These are phyloP conservation scores for Meganola albula DNA, from an alignment of 2,888 invertebrate genomes.

Conservation along the genomic window DNA sequence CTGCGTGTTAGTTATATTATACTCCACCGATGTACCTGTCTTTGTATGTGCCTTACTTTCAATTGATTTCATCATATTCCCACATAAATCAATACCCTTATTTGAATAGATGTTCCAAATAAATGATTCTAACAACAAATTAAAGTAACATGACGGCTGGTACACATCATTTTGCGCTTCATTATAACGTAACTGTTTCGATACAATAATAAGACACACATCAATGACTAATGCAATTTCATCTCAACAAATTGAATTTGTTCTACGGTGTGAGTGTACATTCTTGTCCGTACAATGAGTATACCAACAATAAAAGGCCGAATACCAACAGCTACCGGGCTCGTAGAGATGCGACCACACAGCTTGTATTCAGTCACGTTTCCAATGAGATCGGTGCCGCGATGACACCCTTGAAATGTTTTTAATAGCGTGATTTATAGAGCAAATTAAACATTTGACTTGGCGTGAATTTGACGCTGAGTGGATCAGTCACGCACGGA, in stretches of 20 bases:
- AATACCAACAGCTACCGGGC: constrained; percentile 42
- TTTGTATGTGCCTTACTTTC: too few species aligned
- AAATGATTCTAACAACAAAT: constrained; percentile 16
- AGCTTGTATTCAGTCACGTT: constrained; percentile 63
- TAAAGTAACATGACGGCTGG: constrained; percentile 6
- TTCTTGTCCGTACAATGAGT: constrained; percentile 47
- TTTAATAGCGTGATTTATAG: constrained; percentile 77
- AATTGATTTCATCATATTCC: constrained; percentile 14
- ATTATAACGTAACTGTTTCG: constrained; percentile 26
- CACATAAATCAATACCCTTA: constrained; percentile 19
- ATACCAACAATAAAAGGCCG: constrained; percentile 45
- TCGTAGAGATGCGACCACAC: constrained; percentile 49
- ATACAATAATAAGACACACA: constrained; percentile 30
- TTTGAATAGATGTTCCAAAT: constrained; percentile 15
- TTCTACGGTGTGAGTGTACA: constrained; percentile 36
- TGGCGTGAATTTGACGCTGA: constrained; percentile 74
- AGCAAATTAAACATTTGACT: constrained; percentile 79
- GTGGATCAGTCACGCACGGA: constrained; percentile 76
- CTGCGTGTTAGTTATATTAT: too few species aligned
- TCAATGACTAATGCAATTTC: constrained; percentile 37
- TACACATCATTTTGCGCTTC: constrained; percentile 24
- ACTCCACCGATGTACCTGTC: too few species aligned
- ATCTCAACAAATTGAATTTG: constrained; percentile 58
- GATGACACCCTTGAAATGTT: constrained; percentile 77
- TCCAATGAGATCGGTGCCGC: constrained; percentile 68